Percentiles rank a stretch among this genome's conserved stretches.
Conservation (phyloP, 2,797 vertebrate genomes). For the Threskiornis aethiopicus region DNA sequence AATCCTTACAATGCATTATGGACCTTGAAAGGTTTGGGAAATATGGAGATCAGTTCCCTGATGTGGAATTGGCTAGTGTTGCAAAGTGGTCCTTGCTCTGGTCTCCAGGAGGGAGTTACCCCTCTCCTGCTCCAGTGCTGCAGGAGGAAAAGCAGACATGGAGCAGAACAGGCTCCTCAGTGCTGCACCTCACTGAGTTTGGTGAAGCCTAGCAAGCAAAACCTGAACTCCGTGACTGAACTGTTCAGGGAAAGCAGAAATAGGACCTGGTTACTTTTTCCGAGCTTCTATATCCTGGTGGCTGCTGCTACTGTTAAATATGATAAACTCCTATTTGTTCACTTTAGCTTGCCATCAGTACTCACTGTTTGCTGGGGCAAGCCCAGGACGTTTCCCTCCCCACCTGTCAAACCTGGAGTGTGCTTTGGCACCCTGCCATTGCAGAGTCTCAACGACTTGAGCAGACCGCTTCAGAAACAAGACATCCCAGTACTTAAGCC, state of each 20-base stretch:
- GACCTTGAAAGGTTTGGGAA: not conserved
- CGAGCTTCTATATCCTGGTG: constrained; percentile 1
- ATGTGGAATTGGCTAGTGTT: not conserved
- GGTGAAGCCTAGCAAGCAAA: not conserved
- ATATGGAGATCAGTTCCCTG: not conserved
- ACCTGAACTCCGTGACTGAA: not conserved
- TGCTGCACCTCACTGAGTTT: not conserved
- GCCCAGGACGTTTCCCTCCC: constrained; percentile 43
- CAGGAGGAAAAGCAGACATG: not conserved
- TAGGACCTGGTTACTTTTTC: constrained; percentile 11
- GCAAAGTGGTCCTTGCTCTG: not conserved
- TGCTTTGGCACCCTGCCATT: constrained; percentile 58
- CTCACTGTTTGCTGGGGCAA: constrained; percentile 30
- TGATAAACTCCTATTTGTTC: constrained; percentile 49
- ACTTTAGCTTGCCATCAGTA: not conserved
- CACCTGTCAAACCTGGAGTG: constrained; percentile 54
- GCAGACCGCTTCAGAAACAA: constrained; percentile 55
- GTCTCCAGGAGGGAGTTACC: not conserved
- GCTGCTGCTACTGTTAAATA: constrained; percentile 45
- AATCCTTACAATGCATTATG: not conserved
- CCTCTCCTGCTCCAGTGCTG: not conserved
- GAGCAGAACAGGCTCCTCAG: not conserved
- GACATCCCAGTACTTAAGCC: constrained; percentile 43
- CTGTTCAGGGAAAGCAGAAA: not conserved
- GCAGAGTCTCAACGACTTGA: constrained; percentile 7